Evolutionary conservation across 1,140 invertebrate genomes (phyloP).

Genomic region (Zophobas atratus): DNA sequence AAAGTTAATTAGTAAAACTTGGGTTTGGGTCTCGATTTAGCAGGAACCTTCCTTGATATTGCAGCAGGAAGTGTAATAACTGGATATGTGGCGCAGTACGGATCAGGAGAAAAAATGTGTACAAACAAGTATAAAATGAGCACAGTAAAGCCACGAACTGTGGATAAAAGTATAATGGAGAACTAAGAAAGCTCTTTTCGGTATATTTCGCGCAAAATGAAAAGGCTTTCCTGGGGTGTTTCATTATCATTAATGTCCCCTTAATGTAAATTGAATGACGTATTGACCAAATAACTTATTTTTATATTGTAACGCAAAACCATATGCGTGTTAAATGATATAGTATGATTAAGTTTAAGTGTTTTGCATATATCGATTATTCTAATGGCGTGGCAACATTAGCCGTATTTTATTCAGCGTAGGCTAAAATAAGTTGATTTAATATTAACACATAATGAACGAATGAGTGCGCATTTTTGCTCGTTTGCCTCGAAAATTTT

Average conservation of each 20-base stretch:
- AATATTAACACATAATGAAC: slow-evolving; percentile 2
- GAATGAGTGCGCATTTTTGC: neutral
- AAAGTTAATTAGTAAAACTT: too few species aligned
- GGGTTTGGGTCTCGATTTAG: too few species aligned
- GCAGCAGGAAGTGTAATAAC: too few species aligned
- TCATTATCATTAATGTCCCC: neutral
- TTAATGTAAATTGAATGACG: neutral
- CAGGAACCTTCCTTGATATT: too few species aligned
- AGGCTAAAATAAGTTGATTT: slow-evolving; percentile 12
- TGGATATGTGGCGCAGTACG: too few species aligned
- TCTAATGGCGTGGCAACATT: slow-evolving; percentile 45
- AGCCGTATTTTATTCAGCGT: slow-evolving; percentile 35
- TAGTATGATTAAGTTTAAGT: slow-evolving; percentile 45
- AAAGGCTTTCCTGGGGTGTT: too few species aligned
- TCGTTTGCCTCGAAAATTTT: too few species aligned
- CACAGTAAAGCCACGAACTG: too few species aligned
- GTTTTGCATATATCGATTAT: slow-evolving; percentile 48
- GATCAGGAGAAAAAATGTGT: too few species aligned
- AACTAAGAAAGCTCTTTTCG: too few species aligned
- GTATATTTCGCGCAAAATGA: too few species aligned
- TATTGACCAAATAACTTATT: slow-evolving; percentile 6
- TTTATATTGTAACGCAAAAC: slow-evolving; percentile 34
- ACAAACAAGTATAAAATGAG: too few species aligned
- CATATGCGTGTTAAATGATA: slow-evolving; percentile 35
- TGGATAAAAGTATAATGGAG: neutral